Percentiles rank a stretch among this genome's conserved stretches.
phyloP scores from a whole-genome alignment of 2,888 invertebrate species.

The Melanophora roralis region DNA sequence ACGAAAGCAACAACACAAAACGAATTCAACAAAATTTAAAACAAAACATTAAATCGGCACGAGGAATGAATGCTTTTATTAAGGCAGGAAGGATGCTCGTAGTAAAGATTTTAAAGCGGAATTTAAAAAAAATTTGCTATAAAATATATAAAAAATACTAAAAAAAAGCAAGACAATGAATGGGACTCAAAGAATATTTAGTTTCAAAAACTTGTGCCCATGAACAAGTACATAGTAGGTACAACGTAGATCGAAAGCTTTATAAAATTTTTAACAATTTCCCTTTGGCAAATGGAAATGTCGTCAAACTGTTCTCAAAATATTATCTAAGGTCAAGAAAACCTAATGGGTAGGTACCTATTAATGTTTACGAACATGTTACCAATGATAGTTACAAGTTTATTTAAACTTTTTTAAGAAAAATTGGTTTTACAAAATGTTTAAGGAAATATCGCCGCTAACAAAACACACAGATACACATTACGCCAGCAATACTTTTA shows the following conservation, averaged over 20 bases:
- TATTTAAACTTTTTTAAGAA: conserved; percentile 1
- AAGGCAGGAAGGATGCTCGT: neutral
- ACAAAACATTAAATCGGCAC: conserved; percentile 1
- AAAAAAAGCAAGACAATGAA: too few relatives aligned
- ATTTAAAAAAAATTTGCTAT: neutral
- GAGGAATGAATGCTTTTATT: conserved; percentile 5
- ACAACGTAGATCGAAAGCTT: too few relatives aligned
- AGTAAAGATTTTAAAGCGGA: conserved; percentile 9
- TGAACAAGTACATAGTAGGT: too few relatives aligned
- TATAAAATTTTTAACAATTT: too few relatives aligned
- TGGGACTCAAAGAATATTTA: too few relatives aligned
- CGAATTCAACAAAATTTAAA: neutral
- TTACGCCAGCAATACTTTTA: neutral
- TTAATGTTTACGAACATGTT: too few relatives aligned
- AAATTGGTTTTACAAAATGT: too few relatives aligned
- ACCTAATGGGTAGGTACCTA: too few relatives aligned
- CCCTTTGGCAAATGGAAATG: too few relatives aligned
- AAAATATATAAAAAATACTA: neutral
- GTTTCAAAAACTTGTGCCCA: too few relatives aligned
- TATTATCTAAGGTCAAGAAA: too few relatives aligned
- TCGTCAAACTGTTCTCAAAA: too few relatives aligned
- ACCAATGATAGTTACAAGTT: neutral
- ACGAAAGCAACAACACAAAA: neutral
- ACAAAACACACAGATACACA: neutral
- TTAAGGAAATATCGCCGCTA: neutral